Conservation (phyloP, 2,888 invertebrate genomes). For the Tipula helvola region DNA sequence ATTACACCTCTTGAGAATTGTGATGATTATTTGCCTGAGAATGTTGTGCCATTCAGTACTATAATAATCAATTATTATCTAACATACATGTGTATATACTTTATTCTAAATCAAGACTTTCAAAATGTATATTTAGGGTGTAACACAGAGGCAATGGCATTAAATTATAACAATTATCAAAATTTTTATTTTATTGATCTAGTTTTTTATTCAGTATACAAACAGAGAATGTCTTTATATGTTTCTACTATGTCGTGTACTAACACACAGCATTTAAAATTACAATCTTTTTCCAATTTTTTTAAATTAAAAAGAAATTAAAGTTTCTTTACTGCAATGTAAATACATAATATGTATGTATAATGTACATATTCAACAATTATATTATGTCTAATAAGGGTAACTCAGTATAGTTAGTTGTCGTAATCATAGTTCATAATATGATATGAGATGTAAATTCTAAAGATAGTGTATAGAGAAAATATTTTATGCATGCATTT, state of each 20-base stretch:
- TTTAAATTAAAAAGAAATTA: background rate
- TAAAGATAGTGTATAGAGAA: background rate
- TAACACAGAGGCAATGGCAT: background rate
- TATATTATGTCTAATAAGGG: background rate
- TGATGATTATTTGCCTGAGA: background rate
- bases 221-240: background rate
- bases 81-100: background rate
- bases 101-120: background rate
- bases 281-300: background rate
- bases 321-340: background rate
- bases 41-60: background rate
- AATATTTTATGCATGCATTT: background rate
- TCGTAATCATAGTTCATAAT: background rate
- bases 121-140: background rate
- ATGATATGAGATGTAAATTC: background rate
- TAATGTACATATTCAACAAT: background rate
- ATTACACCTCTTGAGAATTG: background rate
- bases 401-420: background rate
- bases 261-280: background rate
- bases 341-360: background rate
- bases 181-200: background rate
- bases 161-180: background rate
- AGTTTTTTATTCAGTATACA: background rate
- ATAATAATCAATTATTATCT: background rate
- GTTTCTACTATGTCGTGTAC: background rate